Base-by-base conservation (phyloP, 2,113 vertebrate species). In the Rhea pennata region DNA sequence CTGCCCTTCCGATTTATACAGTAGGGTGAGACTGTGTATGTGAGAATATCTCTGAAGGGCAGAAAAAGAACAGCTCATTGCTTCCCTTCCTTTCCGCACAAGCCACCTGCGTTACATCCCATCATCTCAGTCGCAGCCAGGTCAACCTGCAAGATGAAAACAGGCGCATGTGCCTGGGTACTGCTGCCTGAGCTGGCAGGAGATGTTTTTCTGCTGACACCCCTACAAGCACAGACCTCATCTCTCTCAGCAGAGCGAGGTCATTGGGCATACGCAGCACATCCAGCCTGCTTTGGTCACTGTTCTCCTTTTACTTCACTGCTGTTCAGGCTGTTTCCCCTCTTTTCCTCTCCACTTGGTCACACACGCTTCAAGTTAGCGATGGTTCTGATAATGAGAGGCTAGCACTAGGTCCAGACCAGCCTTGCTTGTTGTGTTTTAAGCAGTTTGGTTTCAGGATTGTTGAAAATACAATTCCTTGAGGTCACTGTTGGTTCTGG, bases 111-210 rank as follows among this genome's bases (percentile, higher is more conserved):
- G 90, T 76, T 42, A 85, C 69, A 91, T 21, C 54, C 3, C 0
- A 1, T 44, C 2, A 2, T 33, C 4, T 0, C 15, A 4, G 3
- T 36, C 22, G 15, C 36, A 36, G 54, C 53, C 51, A 82, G 44
- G n/a, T 56, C 3, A 4, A 29, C n/a, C 46, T 1, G 1, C 0
- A 1, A 33, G 20, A 51, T 19, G 16, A 61, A 7, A 29, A 15
- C 23, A 15, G 22, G 24, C 51, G 29, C 2, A 1, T 0, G 0
- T 36, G 67, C 36, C 17, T 62, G 29, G 24, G 15, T 46, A 23
- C n/a, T 23, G 8, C 11, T 0, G 0, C 3, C 15, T 69, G 31
- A 1, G 12, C 54, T 56, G 70, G 46, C 61, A 46, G 23, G 29
- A 81, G 26, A 42, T 50, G 33, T 31, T 54, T 83, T 76, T 71